phyloP scores from a whole-genome alignment of 2,888 invertebrate species.

The Agrochola lychnidis region DNA sequence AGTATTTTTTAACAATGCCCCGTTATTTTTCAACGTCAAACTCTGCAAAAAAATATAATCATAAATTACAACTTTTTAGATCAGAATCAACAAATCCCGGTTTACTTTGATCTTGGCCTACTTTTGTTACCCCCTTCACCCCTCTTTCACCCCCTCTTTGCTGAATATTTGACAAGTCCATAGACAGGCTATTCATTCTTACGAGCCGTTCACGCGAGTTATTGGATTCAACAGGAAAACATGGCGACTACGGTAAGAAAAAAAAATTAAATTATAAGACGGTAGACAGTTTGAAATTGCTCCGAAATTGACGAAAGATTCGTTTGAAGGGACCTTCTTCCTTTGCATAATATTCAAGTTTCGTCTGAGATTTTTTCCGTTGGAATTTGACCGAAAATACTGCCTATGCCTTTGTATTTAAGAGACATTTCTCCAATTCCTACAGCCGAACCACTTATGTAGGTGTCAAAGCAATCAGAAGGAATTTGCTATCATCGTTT shows the following conservation, averaged over 20 bases:
- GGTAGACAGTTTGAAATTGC: conserved; percentile 64
- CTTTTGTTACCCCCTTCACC: conserved; percentile 15
- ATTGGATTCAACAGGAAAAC: conserved; percentile 72
- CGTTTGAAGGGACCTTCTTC: conserved; percentile 50
- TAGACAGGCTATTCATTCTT: conserved; percentile 67
- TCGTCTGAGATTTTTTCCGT: conserved; percentile 44
- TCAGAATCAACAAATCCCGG: conserved; percentile 32
- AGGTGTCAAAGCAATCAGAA: conserved; percentile 46
- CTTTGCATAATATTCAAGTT: conserved; percentile 67
- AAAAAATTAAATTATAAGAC: conserved; percentile 70
- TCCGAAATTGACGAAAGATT: conserved; percentile 60
- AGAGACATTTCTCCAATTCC: conserved; percentile 30
- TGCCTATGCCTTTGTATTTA: conserved; percentile 17
- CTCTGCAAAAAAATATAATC: conserved; percentile 27
- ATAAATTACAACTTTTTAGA: conserved; percentile 49
- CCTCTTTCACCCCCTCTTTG: conserved; percentile 19
- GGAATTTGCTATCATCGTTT: conserved; percentile 44
- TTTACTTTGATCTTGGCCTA: conserved; percentile 57
- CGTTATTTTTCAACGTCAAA: not conserved
- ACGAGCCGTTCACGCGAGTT: conserved; percentile 69
- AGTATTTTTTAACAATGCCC: not conserved
- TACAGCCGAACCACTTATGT: conserved; percentile 22
- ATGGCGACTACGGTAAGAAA: conserved; percentile 58
- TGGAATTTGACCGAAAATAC: conserved; percentile 39
- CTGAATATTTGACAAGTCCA: conserved; percentile 71